Evolutionary conservation across 2,888 invertebrate species (phyloP), one percentile per base, ranked within the genome.

Genomic region (Cryptus armator): DNA sequence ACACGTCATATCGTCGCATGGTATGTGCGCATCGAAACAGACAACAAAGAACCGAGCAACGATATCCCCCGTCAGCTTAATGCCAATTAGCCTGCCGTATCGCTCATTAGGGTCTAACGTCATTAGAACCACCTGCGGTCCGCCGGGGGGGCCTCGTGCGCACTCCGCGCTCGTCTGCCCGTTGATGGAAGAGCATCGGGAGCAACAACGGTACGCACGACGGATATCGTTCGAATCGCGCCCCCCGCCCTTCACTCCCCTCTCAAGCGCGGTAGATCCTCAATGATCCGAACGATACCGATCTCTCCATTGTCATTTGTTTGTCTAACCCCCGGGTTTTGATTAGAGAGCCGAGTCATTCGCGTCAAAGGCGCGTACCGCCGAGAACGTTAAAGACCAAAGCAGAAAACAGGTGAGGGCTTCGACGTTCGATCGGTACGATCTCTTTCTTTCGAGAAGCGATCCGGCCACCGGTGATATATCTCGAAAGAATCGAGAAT

Each of bases 291-390:
- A 56, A 71, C 68, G 90, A 91, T 91, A 90, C 86, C 89, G 88
- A 93, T 93, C 92, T 92, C 70, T 59, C 89, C 90, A 92, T 92
- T 93, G 93, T 93, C 92, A 93, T 93, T 93, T 93, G 93, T 93
- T 93, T 93, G 92, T 93, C 92, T 92, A 93, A 92, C 91, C 92
- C 77, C 51, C 37, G 74, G 79, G 67, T 80, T 76, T 89, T 88
- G 89, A 90, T 91, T 90, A 90, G 89, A 89, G 89, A 90, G 90
- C 89, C 88, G 74, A 89, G 91, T 91, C 93, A 93, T 93, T 89
- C 90, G 88, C 91, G 91, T 93, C 93, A 93, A 93, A 93, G 93
- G 90, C 87, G 44, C 14, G 44, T 32, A 85, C 81, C 83, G 83
- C 86, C 85, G 67, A 56, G 64, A 62, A 75, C 51, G 19, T n/a